Percentiles rank a stretch among this genome's conserved stretches.
phyloP scores from a whole-genome alignment of 2,888 invertebrate genomes.

The Anodontia alba region DNA sequence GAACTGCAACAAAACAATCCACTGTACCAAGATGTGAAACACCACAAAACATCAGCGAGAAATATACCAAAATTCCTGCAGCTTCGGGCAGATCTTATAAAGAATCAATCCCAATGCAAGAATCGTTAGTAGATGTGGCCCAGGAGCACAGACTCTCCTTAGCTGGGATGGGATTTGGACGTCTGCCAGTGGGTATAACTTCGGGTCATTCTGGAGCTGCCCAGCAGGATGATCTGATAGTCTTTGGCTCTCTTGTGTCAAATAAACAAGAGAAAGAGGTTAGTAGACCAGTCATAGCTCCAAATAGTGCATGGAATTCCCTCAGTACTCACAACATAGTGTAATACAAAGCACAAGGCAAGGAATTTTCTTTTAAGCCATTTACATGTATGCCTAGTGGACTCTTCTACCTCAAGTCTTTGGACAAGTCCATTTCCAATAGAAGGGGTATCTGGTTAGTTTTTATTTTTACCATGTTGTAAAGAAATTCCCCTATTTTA shows the following conservation, averaged over 20 bases:
- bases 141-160: not conserved
- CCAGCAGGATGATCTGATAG: conserved; percentile 3
- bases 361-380: too few species aligned
- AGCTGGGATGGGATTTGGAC: not conserved
- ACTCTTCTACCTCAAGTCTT: too few species aligned
- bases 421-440: too few species aligned
- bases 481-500: too few species aligned
- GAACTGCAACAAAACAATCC: not conserved
- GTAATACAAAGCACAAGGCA: too few species aligned
- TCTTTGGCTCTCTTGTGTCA: not conserved
- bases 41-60: not conserved
- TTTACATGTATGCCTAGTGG: too few species aligned
- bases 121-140: not conserved
- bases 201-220: not conserved
- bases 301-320: too few species aligned
- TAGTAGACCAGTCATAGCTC: too few species aligned
- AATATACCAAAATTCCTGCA: not conserved
- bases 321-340: too few species aligned
- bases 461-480: too few species aligned
- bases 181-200: not conserved
- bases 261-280: not conserved
- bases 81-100: not conserved
- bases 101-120: conserved; percentile 9
- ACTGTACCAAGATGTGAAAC: not conserved
- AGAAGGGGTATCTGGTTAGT: too few species aligned